Evolutionary conservation across 2,888 invertebrate genomes (phyloP).

Genomic region (Polydesmus complanatus): DNA sequence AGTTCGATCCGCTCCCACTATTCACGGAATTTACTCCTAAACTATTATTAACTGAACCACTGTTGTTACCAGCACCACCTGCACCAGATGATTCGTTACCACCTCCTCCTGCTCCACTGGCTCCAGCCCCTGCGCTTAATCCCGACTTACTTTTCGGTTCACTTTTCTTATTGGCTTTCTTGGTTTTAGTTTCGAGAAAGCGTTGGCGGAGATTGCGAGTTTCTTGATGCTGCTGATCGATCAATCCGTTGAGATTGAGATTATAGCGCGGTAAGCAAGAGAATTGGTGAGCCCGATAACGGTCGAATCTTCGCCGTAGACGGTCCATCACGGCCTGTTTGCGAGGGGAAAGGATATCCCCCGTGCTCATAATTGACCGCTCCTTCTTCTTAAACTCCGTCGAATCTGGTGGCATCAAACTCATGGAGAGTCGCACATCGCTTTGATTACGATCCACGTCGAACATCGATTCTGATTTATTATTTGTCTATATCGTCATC

Average conservation of each 20-base stretch:
- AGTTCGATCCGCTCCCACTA: too few species aligned
- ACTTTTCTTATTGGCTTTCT: slow-evolving; percentile 60
- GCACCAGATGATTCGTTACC: not conserved
- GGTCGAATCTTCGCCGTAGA: slow-evolving; percentile 66
- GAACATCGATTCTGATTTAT: not conserved
- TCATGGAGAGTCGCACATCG: not conserved
- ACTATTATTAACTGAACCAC: too few species aligned
- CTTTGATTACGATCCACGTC: not conserved
- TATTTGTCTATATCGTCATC: too few species aligned
- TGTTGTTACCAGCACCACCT: not conserved
- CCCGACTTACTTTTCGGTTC: slow-evolving; percentile 44
- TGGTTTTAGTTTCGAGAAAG: slow-evolving; percentile 79
- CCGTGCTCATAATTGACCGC: slow-evolving; percentile 26
- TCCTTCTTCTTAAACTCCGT: slow-evolving; percentile 10
- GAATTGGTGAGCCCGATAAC: slow-evolving; percentile 68
- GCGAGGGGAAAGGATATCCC: slow-evolving; percentile 36
- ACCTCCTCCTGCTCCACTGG: not conserved
- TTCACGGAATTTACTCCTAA: too few species aligned
- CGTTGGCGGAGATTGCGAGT: slow-evolving; percentile 75
- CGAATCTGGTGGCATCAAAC: slow-evolving; percentile 7
- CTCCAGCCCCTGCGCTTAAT: not conserved
- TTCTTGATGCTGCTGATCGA: slow-evolving; percentile 82
- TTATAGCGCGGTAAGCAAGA: slow-evolving; percentile 78
- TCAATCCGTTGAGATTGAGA: slow-evolving; percentile 69
- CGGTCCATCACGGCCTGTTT: slow-evolving; percentile 64